Evolutionary conservation across 2,888 invertebrate genomes (phyloP), one percentile per base, ranked within the genome.

Genomic region (Lepeophtheirus nordmannii): DNA sequence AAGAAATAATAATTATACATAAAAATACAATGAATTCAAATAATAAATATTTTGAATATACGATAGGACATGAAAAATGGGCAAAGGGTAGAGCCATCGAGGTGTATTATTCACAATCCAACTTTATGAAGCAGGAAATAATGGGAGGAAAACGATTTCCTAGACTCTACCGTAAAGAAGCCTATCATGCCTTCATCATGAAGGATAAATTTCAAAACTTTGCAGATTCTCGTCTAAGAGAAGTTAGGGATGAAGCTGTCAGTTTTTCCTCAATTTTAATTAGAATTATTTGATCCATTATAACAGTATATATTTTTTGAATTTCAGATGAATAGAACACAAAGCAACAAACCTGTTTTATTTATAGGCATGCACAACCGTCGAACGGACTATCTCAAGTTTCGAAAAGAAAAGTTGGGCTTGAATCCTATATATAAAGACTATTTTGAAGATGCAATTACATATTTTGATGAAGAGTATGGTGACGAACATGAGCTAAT

Each of bases 71-170:
- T 7, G 23, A 20, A 22, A 53, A 56, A 23, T 63, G 63, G 63
- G 14, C 20, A 23, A 63, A 12, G 5, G 63, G 63, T 14, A 46
- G 22, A 37, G 63, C 63, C 8, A 30, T 63, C 5, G 63, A 63
- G 56, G 22, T 63, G 1, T 53, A 23, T 53, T 23, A 46, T 10
- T 11, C 46, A 20, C 41, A 63, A 23, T 20, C 20, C 10, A 63
- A 63, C 30, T 63, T 63, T 30, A 63, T 63, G 63, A 17, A 53
- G 23, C 63, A 63, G 17, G 63, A 63, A 56, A 20, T 63, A 23
- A 9, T 17, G 17, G 63, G 63, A 17, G 63, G 63, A 46, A 63
- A 53, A 63, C 41, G 53, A 23, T 63, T 56, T 38, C 53, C 46
- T 17, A 1, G 38, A 14, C n/a, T 46, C 41, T 63, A 46, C 17